These are phyloP conservation scores for Muscicapa striata DNA, from an alignment of 2,797 vertebrate genomes.

Conservation along the genomic window DNA sequence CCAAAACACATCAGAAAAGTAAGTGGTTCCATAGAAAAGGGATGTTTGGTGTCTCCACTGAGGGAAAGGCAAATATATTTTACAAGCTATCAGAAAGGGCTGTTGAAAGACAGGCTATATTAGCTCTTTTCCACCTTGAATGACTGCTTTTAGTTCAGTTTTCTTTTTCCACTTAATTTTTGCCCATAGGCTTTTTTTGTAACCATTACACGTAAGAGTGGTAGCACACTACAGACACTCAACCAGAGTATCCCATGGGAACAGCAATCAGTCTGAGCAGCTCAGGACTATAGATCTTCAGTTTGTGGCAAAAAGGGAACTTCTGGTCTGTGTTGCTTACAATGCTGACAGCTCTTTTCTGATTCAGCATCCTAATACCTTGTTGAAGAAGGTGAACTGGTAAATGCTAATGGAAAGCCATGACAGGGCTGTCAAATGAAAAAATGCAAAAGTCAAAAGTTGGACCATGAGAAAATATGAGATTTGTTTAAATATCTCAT, in stretches of 20 bases:
- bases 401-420: background rate
- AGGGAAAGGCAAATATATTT: background rate
- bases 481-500: background rate
- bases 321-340: background rate
- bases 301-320: background rate
- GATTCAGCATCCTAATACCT: background rate
- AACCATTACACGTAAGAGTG: background rate
- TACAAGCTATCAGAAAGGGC: background rate
- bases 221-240: background rate
- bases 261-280: background rate
- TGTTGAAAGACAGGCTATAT: background rate
- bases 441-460: background rate
- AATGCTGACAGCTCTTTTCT: background rate
- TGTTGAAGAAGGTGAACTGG: background rate
- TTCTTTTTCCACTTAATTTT: background rate
- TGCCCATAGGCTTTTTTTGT: background rate
- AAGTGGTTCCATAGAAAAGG: background rate
- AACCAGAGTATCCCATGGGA: background rate
- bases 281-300: background rate
- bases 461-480: background rate
- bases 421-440: background rate
- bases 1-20: background rate
- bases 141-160: background rate
- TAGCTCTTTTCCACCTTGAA: background rate
- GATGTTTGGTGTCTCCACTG: rapidly evolving